Evolutionary conservation across 92 coral and sea anemone genomes (phyloP).

Genomic region (Paramuricea clavata): DNA sequence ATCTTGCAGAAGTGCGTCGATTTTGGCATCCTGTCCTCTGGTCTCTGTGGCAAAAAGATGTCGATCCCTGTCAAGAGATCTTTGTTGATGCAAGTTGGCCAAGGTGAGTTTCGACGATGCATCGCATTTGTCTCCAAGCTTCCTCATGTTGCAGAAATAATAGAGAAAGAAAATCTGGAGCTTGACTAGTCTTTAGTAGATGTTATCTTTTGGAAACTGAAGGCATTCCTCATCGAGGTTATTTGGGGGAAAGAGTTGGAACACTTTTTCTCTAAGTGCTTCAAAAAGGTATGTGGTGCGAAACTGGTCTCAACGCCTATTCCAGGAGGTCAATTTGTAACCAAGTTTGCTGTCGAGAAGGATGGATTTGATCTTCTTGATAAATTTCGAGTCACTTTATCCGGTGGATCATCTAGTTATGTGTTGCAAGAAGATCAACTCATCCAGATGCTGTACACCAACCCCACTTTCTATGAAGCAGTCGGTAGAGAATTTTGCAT

Average conservation of each 20-base stretch:
- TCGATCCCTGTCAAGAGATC: neutral
- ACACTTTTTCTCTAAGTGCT: neutral
- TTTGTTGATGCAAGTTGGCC: neutral
- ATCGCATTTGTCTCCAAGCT: neutral
- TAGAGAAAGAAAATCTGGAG: slow-evolving; percentile 6
- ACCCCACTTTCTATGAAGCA: slow-evolving; percentile 8
- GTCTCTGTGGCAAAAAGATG: slow-evolving; percentile 25
- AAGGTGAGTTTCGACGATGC: slow-evolving; percentile 6
- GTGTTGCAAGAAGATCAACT: neutral
- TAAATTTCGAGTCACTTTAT: neutral
- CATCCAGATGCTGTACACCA: neutral
- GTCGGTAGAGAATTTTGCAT: slow-evolving; percentile 32
- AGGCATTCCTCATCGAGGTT: neutral
- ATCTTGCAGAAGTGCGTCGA: slow-evolving; percentile 30
- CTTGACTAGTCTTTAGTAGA: neutral
- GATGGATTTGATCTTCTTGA: slow-evolving; percentile 18
- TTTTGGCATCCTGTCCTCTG: slow-evolving; percentile 11
- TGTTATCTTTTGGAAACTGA: slow-evolving; percentile 36
- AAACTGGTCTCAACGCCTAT: neutral
- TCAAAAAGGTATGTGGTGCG: neutral
- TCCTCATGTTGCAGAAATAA: slow-evolving; percentile 17
- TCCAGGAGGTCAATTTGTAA: neutral
- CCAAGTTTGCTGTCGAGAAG: neutral
- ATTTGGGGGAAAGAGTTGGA: slow-evolving; percentile 3
- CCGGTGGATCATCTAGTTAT: neutral